Conservation (phyloP, 2,797 vertebrate genomes). For the Xiphorhynchus erythropygius region DNA sequence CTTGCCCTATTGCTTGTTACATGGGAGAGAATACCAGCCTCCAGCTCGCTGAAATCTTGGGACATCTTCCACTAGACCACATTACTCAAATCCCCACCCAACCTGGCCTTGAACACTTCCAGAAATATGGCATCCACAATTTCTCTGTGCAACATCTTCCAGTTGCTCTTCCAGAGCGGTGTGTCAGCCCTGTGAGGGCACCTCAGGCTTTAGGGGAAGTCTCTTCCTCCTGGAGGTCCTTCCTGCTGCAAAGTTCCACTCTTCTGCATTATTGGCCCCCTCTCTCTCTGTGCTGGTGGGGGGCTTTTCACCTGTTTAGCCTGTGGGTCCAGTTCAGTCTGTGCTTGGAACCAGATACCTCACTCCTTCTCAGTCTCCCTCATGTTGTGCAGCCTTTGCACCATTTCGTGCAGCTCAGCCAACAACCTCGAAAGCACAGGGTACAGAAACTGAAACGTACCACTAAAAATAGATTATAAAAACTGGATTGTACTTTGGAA, state of each 20-base stretch:
- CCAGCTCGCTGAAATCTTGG: neutral
- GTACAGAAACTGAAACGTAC: neutral
- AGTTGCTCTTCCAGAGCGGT: neutral
- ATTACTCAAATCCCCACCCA: neutral
- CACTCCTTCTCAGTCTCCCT: neutral
- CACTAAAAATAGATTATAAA: neutral
- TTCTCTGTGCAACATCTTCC: neutral
- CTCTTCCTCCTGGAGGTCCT: neutral
- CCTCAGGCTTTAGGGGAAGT: neutral
- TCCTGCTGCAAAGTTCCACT: neutral
- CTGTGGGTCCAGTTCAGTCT: neutral
- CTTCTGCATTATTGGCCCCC: neutral
- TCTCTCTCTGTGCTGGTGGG: neutral
- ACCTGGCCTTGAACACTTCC: neutral
- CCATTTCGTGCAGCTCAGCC: neutral
- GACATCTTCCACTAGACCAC: fast-evolving
- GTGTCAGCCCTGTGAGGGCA: neutral
- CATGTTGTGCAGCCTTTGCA: neutral
- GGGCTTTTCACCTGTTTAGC: neutral
- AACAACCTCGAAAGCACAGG: neutral
- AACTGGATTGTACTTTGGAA: neutral
- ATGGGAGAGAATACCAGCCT: neutral
- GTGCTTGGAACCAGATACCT: neutral
- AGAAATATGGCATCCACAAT: neutral
- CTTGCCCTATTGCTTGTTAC: neutral